These are phyloP conservation scores for Notamacropus eugenii DNA, from an alignment of 2,797 vertebrate species.

Conservation along the genomic window DNA sequence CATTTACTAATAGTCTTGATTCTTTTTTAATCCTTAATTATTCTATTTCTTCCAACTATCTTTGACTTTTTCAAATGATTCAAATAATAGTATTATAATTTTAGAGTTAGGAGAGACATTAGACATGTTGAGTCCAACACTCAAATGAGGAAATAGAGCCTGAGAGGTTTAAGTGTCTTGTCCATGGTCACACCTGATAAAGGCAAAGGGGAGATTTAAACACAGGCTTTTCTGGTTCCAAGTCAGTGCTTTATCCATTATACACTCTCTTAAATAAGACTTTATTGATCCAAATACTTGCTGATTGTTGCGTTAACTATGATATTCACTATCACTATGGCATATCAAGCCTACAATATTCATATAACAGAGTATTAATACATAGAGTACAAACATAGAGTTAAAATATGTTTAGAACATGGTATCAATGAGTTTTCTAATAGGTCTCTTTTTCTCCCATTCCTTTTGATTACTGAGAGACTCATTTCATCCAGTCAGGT, in stretches of 20 bases:
- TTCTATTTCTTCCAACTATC: background rate
- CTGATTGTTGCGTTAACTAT: background rate
- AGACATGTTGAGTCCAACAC: background rate
- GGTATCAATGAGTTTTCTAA: background rate
- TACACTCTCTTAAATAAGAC: background rate
- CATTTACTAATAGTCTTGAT: background rate
- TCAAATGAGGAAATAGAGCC: background rate
- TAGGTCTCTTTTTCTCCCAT: background rate
- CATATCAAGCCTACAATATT: background rate
- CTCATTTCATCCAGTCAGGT: too few species aligned
- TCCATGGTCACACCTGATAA: background rate
- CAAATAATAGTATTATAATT: background rate
- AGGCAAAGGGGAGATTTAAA: background rate
- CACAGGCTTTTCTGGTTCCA: background rate
- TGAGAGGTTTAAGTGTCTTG: background rate
- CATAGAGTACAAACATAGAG: background rate
- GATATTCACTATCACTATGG: background rate
- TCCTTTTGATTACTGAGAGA: background rate
- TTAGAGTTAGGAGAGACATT: background rate
- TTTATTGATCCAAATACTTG: background rate
- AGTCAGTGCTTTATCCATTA: background rate
- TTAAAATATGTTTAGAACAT: background rate
- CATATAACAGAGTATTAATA: background rate
- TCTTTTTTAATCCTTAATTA: background rate
- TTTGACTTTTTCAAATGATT: background rate